phyloP scores from a whole-genome alignment of 2,113 vertebrate species.

The Bubo scandiacus region DNA sequence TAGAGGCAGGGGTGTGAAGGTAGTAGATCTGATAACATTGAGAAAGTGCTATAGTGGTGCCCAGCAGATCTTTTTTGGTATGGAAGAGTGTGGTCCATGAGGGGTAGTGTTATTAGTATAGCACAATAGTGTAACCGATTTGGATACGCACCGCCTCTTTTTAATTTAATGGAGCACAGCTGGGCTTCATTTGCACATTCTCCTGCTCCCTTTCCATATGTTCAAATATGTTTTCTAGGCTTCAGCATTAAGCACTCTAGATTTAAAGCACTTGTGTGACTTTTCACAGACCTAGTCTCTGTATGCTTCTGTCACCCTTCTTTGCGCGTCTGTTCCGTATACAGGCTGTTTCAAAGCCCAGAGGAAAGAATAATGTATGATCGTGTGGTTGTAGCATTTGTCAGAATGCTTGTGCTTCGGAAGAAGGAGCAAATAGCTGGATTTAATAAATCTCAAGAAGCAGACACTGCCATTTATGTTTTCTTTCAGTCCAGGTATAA shows the following conservation, averaged over 20 bases:
- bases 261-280: neutral
- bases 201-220: neutral
- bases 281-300: neutral
- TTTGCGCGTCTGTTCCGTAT: neutral
- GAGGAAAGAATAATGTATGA: neutral
- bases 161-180: neutral
- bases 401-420: neutral
- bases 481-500: neutral
- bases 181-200: neutral
- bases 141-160: neutral
- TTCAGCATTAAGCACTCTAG: neutral
- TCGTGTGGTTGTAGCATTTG: neutral
- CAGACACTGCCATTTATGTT: neutral
- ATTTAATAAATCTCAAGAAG: neutral
- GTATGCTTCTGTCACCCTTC: neutral
- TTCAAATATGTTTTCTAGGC: neutral
- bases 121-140: neutral
- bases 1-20: neutral
- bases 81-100: neutral
- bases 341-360: neutral
- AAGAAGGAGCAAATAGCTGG: neutral
- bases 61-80: neutral
- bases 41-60: neutral
- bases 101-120: neutral
- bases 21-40: accelerated